These are phyloP conservation scores for Novumbra hubbsi DNA, from an alignment of 2,797 vertebrate genomes.

Conservation along the genomic window DNA sequence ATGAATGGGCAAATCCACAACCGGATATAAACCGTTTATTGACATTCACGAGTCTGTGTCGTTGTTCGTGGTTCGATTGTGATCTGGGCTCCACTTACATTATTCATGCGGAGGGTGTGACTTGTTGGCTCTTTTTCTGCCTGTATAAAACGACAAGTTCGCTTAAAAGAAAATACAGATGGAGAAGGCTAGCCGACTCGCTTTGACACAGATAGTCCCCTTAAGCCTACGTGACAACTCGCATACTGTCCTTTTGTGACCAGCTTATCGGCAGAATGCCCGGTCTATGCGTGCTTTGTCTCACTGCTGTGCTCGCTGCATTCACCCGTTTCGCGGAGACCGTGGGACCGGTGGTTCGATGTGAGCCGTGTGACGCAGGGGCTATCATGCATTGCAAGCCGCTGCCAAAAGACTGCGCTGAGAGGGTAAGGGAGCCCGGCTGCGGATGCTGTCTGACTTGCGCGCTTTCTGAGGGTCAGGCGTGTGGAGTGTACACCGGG, in stretches of 20 bases:
- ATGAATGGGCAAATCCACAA: not conserved
- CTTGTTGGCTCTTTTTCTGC: constrained; percentile 72
- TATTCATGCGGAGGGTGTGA: constrained; percentile 84
- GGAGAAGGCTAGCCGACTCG: constrained; percentile 69
- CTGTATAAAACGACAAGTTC: constrained; percentile 84
- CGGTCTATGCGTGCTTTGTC: constrained; percentile 75
- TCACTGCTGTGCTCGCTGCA: constrained; percentile 73
- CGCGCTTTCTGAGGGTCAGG: constrained; percentile 77
- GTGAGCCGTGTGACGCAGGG: constrained; percentile 85
- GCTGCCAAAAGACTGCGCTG: constrained; percentile 77
- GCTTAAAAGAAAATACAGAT: constrained; percentile 70
- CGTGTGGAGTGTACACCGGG: constrained; percentile 92
- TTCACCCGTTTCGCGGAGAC: constrained; percentile 69
- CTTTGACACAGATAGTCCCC: constrained; percentile 67
- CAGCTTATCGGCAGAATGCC: constrained; percentile 75
- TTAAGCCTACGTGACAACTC: constrained; percentile 66
- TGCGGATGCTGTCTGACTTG: constrained; percentile 95
- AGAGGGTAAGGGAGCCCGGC: constrained; percentile 85
- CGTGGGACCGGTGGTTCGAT: constrained; percentile 87
- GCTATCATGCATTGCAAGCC: constrained; percentile 85
- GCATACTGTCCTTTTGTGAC: constrained; percentile 63
- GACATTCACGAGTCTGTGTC: constrained; percentile 11
- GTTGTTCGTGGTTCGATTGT: constrained; percentile 62
- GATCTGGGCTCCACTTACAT: constrained; percentile 74
- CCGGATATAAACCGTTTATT: not conserved